Evolutionary conservation across 2,797 vertebrate genomes (phyloP).

Genomic region (Melanogrammus aeglefinus): DNA sequence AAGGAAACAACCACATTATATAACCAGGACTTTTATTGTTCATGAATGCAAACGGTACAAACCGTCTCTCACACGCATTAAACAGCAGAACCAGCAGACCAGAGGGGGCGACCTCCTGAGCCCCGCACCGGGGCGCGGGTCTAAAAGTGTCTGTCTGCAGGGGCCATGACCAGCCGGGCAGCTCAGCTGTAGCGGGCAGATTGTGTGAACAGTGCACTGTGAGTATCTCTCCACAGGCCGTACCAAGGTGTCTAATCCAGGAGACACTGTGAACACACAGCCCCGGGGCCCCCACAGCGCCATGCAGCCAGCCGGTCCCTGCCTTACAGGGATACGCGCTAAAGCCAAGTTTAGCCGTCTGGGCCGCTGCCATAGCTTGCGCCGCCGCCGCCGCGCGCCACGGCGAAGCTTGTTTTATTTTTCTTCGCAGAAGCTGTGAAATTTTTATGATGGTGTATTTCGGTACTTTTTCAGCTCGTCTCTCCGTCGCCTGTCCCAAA

Average conservation of each 20-base stretch:
- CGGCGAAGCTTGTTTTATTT: background rate
- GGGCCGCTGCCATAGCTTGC: conserved; percentile 18
- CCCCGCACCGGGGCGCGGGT: conserved; percentile 56
- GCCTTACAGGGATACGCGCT: conserved; percentile 15
- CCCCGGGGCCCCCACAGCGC: conserved; percentile 62
- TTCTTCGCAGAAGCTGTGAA: conserved; percentile 24
- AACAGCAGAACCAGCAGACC: background rate
- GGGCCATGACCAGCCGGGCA: conserved; percentile 71
- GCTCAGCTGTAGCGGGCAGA: conserved; percentile 72
- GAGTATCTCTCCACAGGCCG: conserved; percentile 75
- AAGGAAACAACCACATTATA: background rate
- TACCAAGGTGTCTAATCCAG: conserved; percentile 76
- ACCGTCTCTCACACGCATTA: background rate
- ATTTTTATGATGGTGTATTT: conserved; percentile 25
- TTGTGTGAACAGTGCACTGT: conserved; percentile 70
- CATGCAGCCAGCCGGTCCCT: conserved; percentile 39
- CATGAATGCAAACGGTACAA: background rate
- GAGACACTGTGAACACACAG: conserved; percentile 74
- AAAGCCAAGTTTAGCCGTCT: conserved; percentile 21
- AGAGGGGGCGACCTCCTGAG: background rate
- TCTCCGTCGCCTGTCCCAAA: conserved; percentile 13
- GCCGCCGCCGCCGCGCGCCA: background rate
- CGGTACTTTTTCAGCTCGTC: conserved; percentile 7
- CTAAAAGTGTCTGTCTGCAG: conserved; percentile 71
- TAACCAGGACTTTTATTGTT: background rate